Evolutionary conservation across 2,888 invertebrate species (phyloP).

Genomic region (Trachelus troglodyta): DNA sequence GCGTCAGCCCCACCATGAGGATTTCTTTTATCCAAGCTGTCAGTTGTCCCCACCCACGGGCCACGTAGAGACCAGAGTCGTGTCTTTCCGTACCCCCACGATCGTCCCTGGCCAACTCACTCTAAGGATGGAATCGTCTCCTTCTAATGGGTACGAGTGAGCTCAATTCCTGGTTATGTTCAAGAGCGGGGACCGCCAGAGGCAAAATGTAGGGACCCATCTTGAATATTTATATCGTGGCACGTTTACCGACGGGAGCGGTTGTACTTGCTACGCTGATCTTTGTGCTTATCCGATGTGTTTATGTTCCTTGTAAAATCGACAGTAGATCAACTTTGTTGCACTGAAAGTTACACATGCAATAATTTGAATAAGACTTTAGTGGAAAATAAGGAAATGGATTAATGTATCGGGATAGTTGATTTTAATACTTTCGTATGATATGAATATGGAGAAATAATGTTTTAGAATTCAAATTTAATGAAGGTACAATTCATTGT

Average conservation of each 20-base stretch:
- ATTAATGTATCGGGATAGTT: background rate
- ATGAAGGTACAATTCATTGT: background rate
- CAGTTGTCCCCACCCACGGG: slow-evolving; percentile 45
- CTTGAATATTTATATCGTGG: slow-evolving; percentile 56
- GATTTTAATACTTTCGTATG: background rate
- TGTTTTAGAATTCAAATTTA: background rate
- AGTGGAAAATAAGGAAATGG: background rate
- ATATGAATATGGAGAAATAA: background rate
- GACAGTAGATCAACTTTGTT: background rate
- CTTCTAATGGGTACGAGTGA: background rate
- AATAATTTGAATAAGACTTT: background rate
- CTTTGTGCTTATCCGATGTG: slow-evolving; percentile 12
- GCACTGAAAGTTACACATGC: background rate
- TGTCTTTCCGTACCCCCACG: slow-evolving; percentile 2
- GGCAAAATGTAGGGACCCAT: slow-evolving; percentile 38
- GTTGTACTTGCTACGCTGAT: slow-evolving; percentile 14
- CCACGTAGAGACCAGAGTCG: slow-evolving; percentile 1
- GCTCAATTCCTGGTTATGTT: background rate
- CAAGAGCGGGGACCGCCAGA: slow-evolving; percentile 9
- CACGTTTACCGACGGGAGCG: slow-evolving; percentile 20
- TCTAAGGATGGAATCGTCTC: background rate
- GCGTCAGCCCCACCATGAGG: slow-evolving; percentile 22
- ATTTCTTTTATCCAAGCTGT: slow-evolving; percentile 46
- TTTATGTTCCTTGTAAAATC: background rate
- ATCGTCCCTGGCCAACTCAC: background rate